These are phyloP conservation scores for Drosophila rufa DNA, from an alignment of 1,140 invertebrate genomes.

Conservation along the genomic window DNA sequence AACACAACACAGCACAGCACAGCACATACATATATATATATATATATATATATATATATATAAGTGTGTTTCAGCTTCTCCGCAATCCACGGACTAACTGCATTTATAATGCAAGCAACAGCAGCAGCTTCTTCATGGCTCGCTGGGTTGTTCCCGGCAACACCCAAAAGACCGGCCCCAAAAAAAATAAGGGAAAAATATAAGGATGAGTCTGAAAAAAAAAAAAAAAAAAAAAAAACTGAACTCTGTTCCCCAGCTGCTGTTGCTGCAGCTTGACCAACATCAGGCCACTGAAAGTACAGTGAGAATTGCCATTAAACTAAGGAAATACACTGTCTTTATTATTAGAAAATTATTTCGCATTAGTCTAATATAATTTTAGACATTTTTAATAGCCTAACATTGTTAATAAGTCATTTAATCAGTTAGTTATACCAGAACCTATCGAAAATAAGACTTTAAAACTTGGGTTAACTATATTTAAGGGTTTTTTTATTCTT, in stretches of 20 bases:
- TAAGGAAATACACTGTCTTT: not conserved
- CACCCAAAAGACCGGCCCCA: constrained; percentile 73
- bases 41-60: constrained; percentile 16
- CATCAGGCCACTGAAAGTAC: constrained; percentile 32
- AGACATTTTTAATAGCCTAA: no score
- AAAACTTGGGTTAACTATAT: no score
- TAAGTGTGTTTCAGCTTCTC: constrained; percentile 73
- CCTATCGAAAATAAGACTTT: no score
- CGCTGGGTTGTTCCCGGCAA: constrained; percentile 73
- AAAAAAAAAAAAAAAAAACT: constrained; percentile 66
- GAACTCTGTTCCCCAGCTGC: constrained; percentile 42
- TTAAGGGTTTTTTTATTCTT: no score
- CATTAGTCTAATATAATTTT: no score
- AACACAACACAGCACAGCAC: not conserved
- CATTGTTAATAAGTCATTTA: no score
- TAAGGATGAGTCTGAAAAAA: constrained; percentile 47
- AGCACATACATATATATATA: not conserved
- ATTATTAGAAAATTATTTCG: not conserved
- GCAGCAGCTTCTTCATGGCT: constrained; percentile 79
- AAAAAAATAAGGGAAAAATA: constrained; percentile 30
- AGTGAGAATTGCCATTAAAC: constrained; percentile 17
- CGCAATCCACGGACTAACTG: constrained; percentile 65
- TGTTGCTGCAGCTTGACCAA: constrained; percentile 23
- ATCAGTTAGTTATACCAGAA: no score
- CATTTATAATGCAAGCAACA: constrained; percentile 73